A percentile compares a stretch with the other conserved stretches of the same genome.
Evolutionary conservation across 2,888 invertebrate genomes (phyloP).

Genomic region (Mamestra brassicae): DNA sequence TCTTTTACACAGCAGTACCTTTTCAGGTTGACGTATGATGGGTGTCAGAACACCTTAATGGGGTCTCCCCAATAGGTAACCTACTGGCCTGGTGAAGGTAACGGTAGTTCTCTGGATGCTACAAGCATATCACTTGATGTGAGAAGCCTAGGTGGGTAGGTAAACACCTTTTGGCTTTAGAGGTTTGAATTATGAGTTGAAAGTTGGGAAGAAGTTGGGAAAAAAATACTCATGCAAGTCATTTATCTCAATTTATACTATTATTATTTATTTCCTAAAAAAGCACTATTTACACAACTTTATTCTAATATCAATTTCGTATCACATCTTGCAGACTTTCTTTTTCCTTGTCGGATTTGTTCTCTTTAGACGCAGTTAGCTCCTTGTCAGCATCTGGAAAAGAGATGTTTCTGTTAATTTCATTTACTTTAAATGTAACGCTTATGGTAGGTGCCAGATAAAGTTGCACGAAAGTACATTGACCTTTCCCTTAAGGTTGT

Average conservation of each 20-base stretch:
- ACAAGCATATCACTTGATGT: neutral
- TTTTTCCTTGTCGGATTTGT: constrained; percentile 26
- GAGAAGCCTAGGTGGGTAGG: too few species aligned
- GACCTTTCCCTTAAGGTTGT: too few species aligned
- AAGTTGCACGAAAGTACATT: too few species aligned
- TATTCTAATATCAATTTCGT: constrained; percentile 21
- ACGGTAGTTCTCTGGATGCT: neutral
- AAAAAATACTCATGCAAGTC: neutral
- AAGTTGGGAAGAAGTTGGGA: neutral
- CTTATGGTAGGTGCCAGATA: too few species aligned
- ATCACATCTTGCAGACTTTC: constrained; percentile 24
- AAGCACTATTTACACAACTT: constrained; percentile 6
- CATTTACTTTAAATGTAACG: too few species aligned
- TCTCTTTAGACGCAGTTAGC: neutral
- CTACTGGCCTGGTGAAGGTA: neutral
- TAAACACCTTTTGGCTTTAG: neutral
- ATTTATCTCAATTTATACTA: neutral
- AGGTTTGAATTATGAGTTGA: neutral
- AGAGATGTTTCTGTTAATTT: neutral
- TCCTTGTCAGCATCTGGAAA: constrained; percentile 39
- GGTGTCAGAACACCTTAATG: too few species aligned
- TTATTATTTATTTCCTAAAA: constrained; percentile 30
- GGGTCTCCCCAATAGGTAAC: too few species aligned
- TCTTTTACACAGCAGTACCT: too few species aligned
- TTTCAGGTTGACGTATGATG: neutral